Conservation (phyloP, 2,113 vertebrate genomes). For the Asarcornis scutulata region DNA sequence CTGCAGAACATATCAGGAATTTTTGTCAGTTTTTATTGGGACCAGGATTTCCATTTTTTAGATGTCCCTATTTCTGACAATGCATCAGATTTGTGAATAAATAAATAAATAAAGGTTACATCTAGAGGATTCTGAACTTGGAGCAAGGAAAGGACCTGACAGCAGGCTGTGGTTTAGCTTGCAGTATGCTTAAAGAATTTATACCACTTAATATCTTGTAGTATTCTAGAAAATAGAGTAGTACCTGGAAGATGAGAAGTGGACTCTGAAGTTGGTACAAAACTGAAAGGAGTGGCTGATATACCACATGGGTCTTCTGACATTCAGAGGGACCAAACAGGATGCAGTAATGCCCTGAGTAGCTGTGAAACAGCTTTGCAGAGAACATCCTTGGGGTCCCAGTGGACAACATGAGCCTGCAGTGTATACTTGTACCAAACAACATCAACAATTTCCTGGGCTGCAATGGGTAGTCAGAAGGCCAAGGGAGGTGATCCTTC, state of each 20-base stretch:
- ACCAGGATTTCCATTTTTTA: not conserved
- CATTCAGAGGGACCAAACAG: not conserved
- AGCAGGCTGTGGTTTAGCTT: not conserved
- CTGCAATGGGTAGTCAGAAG: no score
- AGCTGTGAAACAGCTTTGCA: not conserved
- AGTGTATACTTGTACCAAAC: not conserved
- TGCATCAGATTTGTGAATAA: not conserved
- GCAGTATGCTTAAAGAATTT: not conserved
- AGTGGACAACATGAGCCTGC: not conserved
- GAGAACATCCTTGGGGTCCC: not conserved
- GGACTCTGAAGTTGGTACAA: not conserved
- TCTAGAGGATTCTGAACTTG: not conserved
- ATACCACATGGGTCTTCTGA: rapidly evolving
- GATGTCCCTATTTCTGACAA: not conserved
- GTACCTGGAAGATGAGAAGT: not conserved
- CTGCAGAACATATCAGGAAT: not conserved
- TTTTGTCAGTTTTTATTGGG: not conserved
- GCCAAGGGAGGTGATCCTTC: no score
- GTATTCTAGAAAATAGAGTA: not conserved
- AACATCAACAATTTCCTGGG: not conserved
- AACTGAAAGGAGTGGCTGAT: not conserved
- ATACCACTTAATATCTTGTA: not conserved
- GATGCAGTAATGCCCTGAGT: not conserved
- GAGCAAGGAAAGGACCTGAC: not conserved
- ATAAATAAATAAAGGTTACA: not conserved